A percentile compares a stretch with the other conserved stretches of the same genome.
Conservation (phyloP, 2,113 vertebrate species). For the Rafetus swinhoei region DNA sequence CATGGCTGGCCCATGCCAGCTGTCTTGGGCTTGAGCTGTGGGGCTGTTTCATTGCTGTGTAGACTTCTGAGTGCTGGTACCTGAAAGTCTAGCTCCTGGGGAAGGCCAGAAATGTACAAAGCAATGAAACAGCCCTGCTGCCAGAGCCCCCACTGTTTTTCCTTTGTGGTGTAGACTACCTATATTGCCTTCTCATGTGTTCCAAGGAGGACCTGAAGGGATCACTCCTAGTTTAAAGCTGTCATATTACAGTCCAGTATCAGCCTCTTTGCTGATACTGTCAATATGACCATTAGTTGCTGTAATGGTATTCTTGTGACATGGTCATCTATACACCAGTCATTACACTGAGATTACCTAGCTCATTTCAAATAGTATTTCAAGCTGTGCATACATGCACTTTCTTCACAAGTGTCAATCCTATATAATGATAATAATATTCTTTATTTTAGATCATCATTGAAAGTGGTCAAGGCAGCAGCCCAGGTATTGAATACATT, state of each 20-base stretch:
- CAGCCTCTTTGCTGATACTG: neutral
- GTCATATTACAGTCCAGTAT: no score
- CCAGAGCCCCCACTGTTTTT: neutral
- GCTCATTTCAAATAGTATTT: neutral
- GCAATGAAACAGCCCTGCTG: neutral
- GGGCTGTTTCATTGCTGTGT: neutral
- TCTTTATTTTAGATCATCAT: slow-evolving; percentile 84
- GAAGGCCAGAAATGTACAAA: neutral
- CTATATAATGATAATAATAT: neutral
- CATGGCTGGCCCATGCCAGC: no score
- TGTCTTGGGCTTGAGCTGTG: neutral
- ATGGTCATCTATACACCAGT: fast-evolving
- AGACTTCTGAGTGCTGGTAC: neutral
- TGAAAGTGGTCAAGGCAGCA: slow-evolving; percentile 97
- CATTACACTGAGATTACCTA: neutral
- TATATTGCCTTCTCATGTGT: neutral
- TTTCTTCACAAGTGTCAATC: neutral
- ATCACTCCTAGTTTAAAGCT: neutral
- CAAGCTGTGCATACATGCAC: neutral
- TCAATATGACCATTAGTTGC: neutral
- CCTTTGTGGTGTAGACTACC: neutral
- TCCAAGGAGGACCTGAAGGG: neutral
- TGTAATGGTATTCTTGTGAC: neutral
- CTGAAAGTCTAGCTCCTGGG: no score
- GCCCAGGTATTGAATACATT: slow-evolving; percentile 97